Evolutionary conservation across 2,888 invertebrate species (phyloP), one percentile per base, ranked within the genome.

Genomic region (Drosophila monieri): DNA sequence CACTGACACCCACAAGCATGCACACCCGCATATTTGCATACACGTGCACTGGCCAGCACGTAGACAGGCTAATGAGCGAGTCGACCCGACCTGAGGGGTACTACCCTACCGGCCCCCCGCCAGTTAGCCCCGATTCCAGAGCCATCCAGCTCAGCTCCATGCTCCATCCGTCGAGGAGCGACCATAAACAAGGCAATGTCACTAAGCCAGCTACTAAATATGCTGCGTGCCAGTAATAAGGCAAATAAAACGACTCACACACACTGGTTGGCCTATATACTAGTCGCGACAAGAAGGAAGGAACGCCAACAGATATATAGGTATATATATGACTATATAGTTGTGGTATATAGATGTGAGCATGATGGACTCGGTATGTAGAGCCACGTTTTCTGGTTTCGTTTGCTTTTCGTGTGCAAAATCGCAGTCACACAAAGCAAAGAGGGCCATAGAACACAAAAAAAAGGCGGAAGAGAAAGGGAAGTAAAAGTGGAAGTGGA

Each of bases 161-260:
- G 21, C 21, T 23, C 21, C 41, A 41, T 27, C 51, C 32, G 21
- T 14, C 18, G 43, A 59, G 67, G 48, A 25, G 54, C 58, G 67
- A 49, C 68, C 67, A 53, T 68, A 65, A 73, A 70, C 68, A 70
- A 43, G 73, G 68, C 62, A 71, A 61, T 70, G 76, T 27, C 53
- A 67, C 73, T 84, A 80, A 83, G 85, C 60, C 77, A 78, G 76
- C 80, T 69, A 84, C 80, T 73, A 84, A 84, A 77, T 78, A 85
- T 80, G 77, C 86, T 84, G 84, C 86, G 80, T 85, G 84, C 70
- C 79, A 68, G 80, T 80, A 85, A 86, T 85, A 84, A 80, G 77
- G 73, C 77, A 86, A 83, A 80, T 79, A 77, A 78, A 78, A 71
- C 72, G 59, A 52, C 77, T 72, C 54, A 69, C 44, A 56, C 39